Evolutionary conservation across 2,113 vertebrate species (phyloP).

Genomic region (Hemiprocne comata): DNA sequence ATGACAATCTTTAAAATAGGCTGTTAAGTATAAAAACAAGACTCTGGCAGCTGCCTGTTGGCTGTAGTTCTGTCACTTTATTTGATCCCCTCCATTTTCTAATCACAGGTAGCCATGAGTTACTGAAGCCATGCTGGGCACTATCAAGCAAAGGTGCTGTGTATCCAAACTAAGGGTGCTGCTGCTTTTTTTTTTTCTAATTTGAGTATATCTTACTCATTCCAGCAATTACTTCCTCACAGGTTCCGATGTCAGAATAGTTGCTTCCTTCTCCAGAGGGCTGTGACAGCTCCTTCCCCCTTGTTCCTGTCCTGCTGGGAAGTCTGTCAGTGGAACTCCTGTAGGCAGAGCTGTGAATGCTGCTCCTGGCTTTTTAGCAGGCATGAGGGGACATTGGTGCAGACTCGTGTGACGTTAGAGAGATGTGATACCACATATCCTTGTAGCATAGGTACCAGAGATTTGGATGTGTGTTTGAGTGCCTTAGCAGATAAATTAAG

Average conservation of each 20-base stretch:
- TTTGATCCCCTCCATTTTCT: background rate
- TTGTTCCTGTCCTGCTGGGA: background rate
- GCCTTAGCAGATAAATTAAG: background rate
- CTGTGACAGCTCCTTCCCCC: background rate
- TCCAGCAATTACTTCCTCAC: background rate
- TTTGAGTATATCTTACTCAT: background rate
- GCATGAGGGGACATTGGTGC: background rate
- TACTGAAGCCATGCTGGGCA: background rate
- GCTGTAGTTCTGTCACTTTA: background rate
- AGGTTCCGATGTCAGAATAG: background rate
- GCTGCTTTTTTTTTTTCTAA: background rate
- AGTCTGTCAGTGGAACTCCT: background rate
- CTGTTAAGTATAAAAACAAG: background rate
- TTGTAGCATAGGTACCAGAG: background rate
- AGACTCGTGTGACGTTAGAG: background rate
- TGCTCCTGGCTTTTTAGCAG: background rate
- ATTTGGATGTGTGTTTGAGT: background rate
- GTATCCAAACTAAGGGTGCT: background rate
- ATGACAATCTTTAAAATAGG: background rate
- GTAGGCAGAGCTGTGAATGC: background rate
- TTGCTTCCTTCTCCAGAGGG: background rate
- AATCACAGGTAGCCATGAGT: background rate
- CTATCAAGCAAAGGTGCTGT: background rate
- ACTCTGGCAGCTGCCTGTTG: background rate
- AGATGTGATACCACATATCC: fast-evolving